phyloP scores from a whole-genome alignment of 2,797 vertebrate species.

The Tragelaphus oryx region DNA sequence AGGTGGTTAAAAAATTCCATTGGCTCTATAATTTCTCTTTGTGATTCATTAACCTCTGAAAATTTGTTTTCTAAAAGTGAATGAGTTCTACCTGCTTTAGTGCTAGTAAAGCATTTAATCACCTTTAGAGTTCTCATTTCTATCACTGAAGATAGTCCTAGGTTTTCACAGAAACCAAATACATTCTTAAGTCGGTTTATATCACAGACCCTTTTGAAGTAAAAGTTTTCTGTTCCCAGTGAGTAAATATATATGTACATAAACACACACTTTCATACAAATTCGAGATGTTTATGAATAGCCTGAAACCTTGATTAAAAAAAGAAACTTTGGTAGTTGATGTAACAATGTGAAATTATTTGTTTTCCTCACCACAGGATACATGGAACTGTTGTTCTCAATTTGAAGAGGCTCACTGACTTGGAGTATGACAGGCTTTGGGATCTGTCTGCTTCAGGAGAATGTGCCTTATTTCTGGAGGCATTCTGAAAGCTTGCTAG shows the following conservation, averaged over 20 bases:
- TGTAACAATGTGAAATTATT: not conserved
- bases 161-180: not conserved
- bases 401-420: not conserved
- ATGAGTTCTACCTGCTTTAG: not conserved
- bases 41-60: not conserved
- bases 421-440: not conserved
- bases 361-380: not conserved
- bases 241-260: not conserved
- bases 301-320: not conserved
- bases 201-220: not conserved
- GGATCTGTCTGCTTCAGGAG: not conserved
- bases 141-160: not conserved
- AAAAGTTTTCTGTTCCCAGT: not conserved
- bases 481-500: not conserved
- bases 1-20: not conserved
- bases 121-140: not conserved
- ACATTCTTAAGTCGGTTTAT: not conserved
- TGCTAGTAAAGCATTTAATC: slow-evolving; percentile 1
- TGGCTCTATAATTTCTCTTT: not conserved
- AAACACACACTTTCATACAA: not conserved
- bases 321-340: not conserved
- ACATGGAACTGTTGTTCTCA: not conserved
- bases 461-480: not conserved
- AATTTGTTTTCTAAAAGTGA: slow-evolving; percentile 21
- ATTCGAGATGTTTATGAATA: not conserved